Evolutionary conservation across 2,888 invertebrate genomes (phyloP).

Genomic region (Epirrita christyi): DNA sequence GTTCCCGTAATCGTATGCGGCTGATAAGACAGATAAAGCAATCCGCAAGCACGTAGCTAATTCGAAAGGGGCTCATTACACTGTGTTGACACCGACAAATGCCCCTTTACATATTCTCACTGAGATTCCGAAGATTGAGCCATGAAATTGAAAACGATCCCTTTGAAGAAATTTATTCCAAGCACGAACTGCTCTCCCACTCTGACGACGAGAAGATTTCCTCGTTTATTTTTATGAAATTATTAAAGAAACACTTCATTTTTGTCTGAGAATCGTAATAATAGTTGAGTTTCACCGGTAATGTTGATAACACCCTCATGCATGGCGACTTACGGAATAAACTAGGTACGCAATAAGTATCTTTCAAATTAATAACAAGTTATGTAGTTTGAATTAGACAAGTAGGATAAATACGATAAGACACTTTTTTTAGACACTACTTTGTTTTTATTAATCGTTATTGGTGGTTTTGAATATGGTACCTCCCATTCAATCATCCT

Average conservation of each 20-base stretch:
- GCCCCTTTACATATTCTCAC: slow-evolving; percentile 82
- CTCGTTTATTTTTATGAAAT: slow-evolving; percentile 84
- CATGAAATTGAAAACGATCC: slow-evolving; percentile 85
- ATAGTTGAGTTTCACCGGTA: slow-evolving; percentile 37
- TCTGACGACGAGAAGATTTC: slow-evolving; percentile 79
- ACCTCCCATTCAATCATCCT: too few species aligned
- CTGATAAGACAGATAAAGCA: slow-evolving; percentile 47
- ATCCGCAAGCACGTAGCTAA: slow-evolving; percentile 71
- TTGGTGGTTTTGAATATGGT: too few species aligned
- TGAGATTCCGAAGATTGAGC: slow-evolving; percentile 83
- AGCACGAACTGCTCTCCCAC: slow-evolving; percentile 81
- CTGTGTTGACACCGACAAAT: slow-evolving; percentile 83
- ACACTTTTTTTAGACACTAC: too few species aligned
- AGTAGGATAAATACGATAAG: too few species aligned
- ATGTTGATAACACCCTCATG: background rate
- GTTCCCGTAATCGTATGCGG: slow-evolving; percentile 23
- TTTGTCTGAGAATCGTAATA: slow-evolving; percentile 55
- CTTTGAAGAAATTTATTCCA: slow-evolving; percentile 83
- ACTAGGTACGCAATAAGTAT: background rate
- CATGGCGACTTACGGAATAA: background rate
- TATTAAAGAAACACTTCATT: slow-evolving; percentile 77
- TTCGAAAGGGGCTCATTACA: slow-evolving; percentile 79
- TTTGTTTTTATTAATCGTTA: too few species aligned
- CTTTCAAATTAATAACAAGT: too few species aligned
- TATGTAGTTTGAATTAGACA: too few species aligned